These are phyloP conservation scores for Empis livida DNA, from an alignment of 2,888 invertebrate genomes.

Conservation along the genomic window DNA sequence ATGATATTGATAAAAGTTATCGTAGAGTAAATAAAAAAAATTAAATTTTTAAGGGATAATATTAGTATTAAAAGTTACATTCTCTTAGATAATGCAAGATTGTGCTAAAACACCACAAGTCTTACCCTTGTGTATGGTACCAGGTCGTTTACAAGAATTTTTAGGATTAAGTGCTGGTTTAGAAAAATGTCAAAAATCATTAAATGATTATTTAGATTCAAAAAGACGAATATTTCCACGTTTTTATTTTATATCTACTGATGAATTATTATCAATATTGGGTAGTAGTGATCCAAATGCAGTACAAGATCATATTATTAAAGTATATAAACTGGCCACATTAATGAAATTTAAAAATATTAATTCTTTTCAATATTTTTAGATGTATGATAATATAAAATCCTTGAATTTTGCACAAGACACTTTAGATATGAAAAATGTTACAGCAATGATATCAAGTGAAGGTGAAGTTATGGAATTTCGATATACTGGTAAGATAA, in stretches of 20 bases:
- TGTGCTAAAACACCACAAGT: conserved; percentile 69
- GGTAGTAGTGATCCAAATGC: conserved; percentile 73
- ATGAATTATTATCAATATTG: conserved; percentile 77
- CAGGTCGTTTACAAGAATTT: conserved; percentile 64
- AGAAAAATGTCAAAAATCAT: conserved; percentile 82
- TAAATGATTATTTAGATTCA: conserved; percentile 79
- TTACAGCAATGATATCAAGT: conserved; percentile 72
- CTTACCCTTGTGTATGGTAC: conserved; percentile 60
- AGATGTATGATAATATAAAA: conserved; percentile 89
- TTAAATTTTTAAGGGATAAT: neutral
- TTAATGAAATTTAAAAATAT: neutral
- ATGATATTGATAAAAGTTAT: conserved; percentile 72
- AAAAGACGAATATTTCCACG: conserved; percentile 80
- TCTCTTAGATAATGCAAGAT: conserved; percentile 64
- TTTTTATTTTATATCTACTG: conserved; percentile 90
- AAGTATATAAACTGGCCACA: conserved; percentile 39
- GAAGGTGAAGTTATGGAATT: conserved; percentile 85
- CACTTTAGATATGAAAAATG: conserved; percentile 50
- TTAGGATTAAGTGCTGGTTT: conserved; percentile 57
- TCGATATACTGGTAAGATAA: conserved; percentile 37
- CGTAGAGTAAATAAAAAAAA: conserved; percentile 42
- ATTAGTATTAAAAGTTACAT: neutral
- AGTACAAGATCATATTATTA: conserved; percentile 88
- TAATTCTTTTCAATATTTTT: conserved; percentile 11
- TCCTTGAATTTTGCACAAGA: conserved; percentile 56